Evolutionary conservation across 2,797 vertebrate genomes (phyloP).

Genomic region (Fringilla coelebs): DNA sequence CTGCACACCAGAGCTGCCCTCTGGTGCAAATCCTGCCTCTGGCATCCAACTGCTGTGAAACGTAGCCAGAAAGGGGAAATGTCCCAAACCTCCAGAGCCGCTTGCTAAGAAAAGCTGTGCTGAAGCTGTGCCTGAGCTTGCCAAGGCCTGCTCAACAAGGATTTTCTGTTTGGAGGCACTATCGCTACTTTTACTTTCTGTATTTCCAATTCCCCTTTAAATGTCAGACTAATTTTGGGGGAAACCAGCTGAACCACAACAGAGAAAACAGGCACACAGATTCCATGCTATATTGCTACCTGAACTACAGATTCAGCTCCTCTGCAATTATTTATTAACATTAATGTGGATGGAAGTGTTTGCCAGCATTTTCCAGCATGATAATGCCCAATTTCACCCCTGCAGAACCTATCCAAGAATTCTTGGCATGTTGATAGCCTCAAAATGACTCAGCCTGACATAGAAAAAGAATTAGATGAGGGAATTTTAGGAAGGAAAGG

Average conservation of each 20-base stretch:
- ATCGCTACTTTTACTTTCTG: background rate
- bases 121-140: background rate
- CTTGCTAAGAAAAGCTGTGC: background rate
- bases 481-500: conserved; percentile 2
- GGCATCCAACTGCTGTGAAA: background rate
- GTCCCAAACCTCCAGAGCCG: background rate
- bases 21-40: background rate
- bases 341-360: background rate
- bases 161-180: background rate
- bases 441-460: background rate
- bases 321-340: background rate
- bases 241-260: background rate
- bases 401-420: conserved; percentile 2
- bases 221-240: background rate
- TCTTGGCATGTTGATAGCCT: background rate
- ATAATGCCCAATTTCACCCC: background rate
- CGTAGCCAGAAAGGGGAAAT: background rate
- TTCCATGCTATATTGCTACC: background rate
- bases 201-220: background rate
- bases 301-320: background rate
- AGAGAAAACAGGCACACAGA: background rate
- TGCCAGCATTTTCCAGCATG: background rate
- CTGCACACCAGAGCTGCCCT: background rate
- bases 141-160: background rate
- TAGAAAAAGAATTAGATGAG: background rate